Base-by-base conservation (phyloP, 2,113 vertebrate species). In the Lycaon pictus region DNA sequence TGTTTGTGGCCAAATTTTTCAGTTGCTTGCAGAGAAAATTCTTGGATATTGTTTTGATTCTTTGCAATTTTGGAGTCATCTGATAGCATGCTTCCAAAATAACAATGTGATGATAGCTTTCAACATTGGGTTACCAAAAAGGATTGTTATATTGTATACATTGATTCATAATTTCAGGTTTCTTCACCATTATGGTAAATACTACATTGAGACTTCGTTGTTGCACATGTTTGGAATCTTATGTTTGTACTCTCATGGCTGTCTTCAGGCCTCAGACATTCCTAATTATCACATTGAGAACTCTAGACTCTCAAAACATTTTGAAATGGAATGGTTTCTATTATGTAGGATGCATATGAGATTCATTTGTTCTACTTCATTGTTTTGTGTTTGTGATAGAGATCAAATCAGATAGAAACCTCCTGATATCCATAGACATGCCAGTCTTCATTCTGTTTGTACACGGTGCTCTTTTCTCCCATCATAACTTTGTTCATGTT, bases 21-120 rank as follows among this genome's bases (percentile, higher is more conserved):
- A 43, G 8, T 92, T 97, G 86, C 72, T 96, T 88, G 37, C 37
- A 95, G 79, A 96, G 37, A 80, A n/a, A 32, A 83, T 93, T 90
- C 65, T 96, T 85, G 76, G 62, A 35, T 90, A 90, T 94, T 96
- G 82, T 97, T 97, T 97, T 93, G 79, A 94, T 95, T 97, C 77
- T 81, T 88, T 53, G 89, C 85, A 95, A 74, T 97, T 96, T 97
- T 88, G 58, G 82, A 93, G 96, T 93, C n/a, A 94, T 88, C 23
- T 93, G 90, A 93, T 95, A 95, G 51, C 55, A 91, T 88, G 25
- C 56, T 91, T 92, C 93, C n/a, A 95, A n/a, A 97, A 92, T 93
- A 95, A 82, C 96, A 86, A 74, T 90, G 69, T 97, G 93, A 88
- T 96, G 93, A 74, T 82, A 94, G 81, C 77, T 96, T 96, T 95